These are phyloP conservation scores for Tapirus terrestris DNA, from an alignment of 2,113 vertebrate species.

Conservation along the genomic window DNA sequence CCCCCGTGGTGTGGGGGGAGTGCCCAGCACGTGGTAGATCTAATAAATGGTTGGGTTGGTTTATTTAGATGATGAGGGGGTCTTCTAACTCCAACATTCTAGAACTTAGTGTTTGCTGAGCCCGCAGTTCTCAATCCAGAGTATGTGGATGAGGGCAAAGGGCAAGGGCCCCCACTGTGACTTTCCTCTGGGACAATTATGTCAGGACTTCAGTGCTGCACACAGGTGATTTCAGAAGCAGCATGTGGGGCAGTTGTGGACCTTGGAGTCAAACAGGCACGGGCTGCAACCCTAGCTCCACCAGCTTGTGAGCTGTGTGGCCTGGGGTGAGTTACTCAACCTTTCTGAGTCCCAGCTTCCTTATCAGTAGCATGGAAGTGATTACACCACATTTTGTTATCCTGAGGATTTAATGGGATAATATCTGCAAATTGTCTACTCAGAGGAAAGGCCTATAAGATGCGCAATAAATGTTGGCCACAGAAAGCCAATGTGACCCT, in stretches of 20 bases:
- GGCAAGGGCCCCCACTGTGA: background rate
- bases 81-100: background rate
- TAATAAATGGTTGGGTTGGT: background rate
- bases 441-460: background rate
- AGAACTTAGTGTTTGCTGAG: background rate
- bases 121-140: background rate
- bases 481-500: background rate
- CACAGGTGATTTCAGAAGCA: background rate
- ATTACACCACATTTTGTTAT: background rate
- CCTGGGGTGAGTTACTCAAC: background rate
- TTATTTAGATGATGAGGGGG: background rate
- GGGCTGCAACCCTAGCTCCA: background rate
- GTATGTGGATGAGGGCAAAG: background rate
- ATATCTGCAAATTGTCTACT: background rate
- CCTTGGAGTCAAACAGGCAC: too few relatives aligned
- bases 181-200: background rate
- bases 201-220: too few relatives aligned
- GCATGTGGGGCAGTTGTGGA: fast-evolving
- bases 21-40: fast-evolving
- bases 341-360: background rate
- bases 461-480: background rate
- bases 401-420: background rate
- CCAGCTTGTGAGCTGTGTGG: background rate
- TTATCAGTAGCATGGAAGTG: background rate
- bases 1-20: fast-evolving